Evolutionary conservation across 2,113 vertebrate genomes (phyloP).

Genomic region (Balaenoptera acutorostrata): DNA sequence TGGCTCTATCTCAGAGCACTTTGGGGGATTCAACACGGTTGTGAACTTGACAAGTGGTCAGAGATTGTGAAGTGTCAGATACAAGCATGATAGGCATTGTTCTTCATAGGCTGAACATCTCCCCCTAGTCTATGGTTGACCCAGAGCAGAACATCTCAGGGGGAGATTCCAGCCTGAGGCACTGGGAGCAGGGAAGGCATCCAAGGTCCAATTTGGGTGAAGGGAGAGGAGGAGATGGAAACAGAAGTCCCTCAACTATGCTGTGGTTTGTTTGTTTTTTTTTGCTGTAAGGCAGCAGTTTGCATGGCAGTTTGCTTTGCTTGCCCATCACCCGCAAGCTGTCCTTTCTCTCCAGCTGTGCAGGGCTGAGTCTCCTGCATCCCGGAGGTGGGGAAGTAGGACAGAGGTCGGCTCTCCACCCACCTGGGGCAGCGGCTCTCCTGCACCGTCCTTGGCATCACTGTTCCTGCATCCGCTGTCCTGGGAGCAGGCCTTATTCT

Average conservation of each 20-base stretch:
- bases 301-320: neutral
- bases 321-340: too few relatives aligned
- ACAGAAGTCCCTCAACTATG: neutral
- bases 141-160: neutral
- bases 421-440: neutral
- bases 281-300: neutral
- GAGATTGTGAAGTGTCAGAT: neutral
- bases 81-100: neutral
- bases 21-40: neutral
- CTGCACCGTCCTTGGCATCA: neutral
- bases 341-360: too few relatives aligned
- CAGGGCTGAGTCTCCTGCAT: too few relatives aligned
- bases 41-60: neutral
- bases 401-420: neutral
- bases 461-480: fast-evolving
- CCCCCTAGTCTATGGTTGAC: neutral
- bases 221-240: neutral
- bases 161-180: neutral
- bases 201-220: neutral
- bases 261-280: neutral
- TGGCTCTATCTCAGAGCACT: neutral
- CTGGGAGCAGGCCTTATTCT: neutral
- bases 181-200: neutral
- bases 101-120: neutral
- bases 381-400: too few relatives aligned